Conservation (phyloP, 1,140 invertebrate genomes). For the Babylonia areolata region DNA sequence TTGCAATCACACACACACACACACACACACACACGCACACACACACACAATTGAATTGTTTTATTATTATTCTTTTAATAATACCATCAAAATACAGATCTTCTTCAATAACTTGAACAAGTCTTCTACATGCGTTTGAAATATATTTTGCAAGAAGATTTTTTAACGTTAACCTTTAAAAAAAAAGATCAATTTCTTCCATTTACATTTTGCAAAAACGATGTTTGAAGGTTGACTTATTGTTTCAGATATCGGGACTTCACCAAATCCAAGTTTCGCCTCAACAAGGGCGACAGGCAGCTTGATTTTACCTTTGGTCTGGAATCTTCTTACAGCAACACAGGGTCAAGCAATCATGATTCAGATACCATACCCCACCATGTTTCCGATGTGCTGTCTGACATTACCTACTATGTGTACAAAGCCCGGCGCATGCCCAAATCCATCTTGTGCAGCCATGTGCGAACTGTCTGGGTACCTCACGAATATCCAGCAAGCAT, state of each 20-base stretch:
- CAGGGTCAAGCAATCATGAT: not conserved
- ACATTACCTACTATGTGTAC: conserved; percentile 98
- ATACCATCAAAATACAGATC: too few species aligned
- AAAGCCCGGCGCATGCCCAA: conserved; percentile 90
- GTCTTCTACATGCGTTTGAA: too few species aligned
- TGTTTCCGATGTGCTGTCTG: conserved; percentile 95
- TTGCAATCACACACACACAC: too few species aligned
- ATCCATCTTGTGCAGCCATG: conserved; percentile 92
- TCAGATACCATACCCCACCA: conserved; percentile 87
- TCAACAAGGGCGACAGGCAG: conserved; percentile 97
- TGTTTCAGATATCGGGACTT: conserved; percentile 82
- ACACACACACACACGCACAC: too few species aligned
- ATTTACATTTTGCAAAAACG: not conserved
- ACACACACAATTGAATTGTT: too few species aligned
- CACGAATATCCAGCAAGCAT: conserved; percentile 95
- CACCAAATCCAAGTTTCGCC: conserved; percentile 94
- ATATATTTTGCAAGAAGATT: too few species aligned
- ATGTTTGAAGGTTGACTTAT: not conserved
- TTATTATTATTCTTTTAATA: too few species aligned
- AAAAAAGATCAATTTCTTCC: too few species aligned
- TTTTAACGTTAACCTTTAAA: too few species aligned
- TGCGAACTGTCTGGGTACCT: conserved; percentile 83
- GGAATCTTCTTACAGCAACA: conserved; percentile 17
- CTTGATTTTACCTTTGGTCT: conserved; percentile 88
- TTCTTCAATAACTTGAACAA: too few species aligned